These are phyloP conservation scores for Ptychobarbus kaznakovi DNA, from an alignment of 2,797 vertebrate species.

Conservation along the genomic window DNA sequence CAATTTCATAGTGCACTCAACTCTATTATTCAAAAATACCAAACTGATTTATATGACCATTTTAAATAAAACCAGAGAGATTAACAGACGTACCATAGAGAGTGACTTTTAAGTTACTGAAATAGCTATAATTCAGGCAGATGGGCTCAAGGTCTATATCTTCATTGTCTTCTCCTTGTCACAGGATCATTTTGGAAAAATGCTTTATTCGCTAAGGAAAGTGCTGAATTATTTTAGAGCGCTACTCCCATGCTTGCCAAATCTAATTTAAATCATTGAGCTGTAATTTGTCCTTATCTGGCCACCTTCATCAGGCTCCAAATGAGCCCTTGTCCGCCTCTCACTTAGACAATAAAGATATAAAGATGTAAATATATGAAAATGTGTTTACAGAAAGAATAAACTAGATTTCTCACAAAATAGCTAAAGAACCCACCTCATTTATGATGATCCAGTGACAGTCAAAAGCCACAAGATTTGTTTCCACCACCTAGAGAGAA, in stretches of 20 bases:
- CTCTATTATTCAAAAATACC: slow-evolving; percentile 9
- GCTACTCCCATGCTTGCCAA: slow-evolving; percentile 38
- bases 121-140: slow-evolving; percentile 22
- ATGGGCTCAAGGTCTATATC: slow-evolving; percentile 35
- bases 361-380: slow-evolving; percentile 24
- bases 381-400: slow-evolving; percentile 12
- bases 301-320: slow-evolving; percentile 49
- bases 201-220: slow-evolving; percentile 27
- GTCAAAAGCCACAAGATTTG: slow-evolving; percentile 98
- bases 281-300: slow-evolving; percentile 46
- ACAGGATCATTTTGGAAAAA: slow-evolving; percentile 39
- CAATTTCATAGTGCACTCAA: neutral
- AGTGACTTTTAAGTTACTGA: slow-evolving; percentile 34
- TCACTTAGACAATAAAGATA: slow-evolving; percentile 18
- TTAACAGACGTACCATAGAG: slow-evolving; percentile 38
- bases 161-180: slow-evolving; percentile 46
- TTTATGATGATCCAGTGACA: slow-evolving; percentile 99
- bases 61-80: slow-evolving; percentile 15
- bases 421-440: slow-evolving; percentile 84
- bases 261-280: slow-evolving; percentile 46
- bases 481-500: slow-evolving; percentile 90
- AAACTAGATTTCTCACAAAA: slow-evolving; percentile 9
- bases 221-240: slow-evolving; percentile 36
- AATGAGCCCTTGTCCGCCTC: slow-evolving; percentile 21
- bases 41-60: slow-evolving; percentile 1